Conservation (phyloP, 1,140 invertebrate genomes). For the Archegozetes longisetosus region DNA sequence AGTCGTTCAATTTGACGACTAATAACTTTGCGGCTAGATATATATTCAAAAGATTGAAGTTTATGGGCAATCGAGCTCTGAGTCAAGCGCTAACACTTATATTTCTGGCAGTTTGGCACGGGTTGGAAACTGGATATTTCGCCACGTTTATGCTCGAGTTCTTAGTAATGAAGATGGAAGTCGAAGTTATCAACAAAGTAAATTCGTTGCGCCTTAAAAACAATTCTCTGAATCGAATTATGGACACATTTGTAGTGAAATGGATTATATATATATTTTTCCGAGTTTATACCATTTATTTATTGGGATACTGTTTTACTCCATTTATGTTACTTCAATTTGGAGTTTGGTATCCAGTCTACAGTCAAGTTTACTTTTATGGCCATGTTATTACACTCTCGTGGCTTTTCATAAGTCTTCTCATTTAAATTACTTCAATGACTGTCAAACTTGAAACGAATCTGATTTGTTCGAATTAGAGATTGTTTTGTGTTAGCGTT, state of each 20-base stretch:
- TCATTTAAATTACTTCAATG: too few relatives aligned
- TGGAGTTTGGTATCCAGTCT: conserved; percentile 33
- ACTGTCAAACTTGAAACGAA: too few relatives aligned
- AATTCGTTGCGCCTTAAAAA: not conserved
- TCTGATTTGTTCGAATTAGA: too few relatives aligned
- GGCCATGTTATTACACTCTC: conserved; percentile 5
- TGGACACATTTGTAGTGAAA: not conserved
- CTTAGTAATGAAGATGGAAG: conserved; percentile 66
- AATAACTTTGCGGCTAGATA: conserved; percentile 83
- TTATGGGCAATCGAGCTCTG: conserved; percentile 60
- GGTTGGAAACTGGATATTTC: conserved; percentile 71
- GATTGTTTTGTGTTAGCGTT: too few relatives aligned
- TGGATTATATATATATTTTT: conserved; percentile 2
- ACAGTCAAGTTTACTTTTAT: conserved; percentile 11
- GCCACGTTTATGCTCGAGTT: conserved; percentile 82
- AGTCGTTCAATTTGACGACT: conserved; percentile 82
- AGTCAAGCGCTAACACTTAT: conserved; percentile 62
- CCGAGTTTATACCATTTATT: conserved; percentile 25
- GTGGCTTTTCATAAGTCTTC: not conserved
- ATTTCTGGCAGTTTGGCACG: conserved; percentile 87
- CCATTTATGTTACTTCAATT: conserved; percentile 59
- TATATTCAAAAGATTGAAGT: conserved; percentile 76
- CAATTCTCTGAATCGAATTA: not conserved
- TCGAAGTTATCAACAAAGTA: conserved; percentile 37
- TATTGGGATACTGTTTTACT: conserved; percentile 67